Conservation (phyloP, 2,888 invertebrate genomes). For the Tricholauxania praeusta region DNA sequence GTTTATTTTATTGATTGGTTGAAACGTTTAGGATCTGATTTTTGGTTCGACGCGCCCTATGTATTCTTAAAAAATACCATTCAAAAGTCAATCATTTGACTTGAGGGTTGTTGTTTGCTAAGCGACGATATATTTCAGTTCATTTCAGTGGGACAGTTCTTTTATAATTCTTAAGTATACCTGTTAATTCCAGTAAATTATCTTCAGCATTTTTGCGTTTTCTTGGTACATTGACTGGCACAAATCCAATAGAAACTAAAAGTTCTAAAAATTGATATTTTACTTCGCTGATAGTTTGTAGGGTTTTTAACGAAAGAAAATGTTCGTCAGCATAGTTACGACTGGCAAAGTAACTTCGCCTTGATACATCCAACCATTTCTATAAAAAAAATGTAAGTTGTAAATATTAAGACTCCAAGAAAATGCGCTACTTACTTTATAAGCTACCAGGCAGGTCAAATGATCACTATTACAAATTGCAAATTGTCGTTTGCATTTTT, state of each 20-base stretch:
- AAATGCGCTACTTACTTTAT: constrained; percentile 72
- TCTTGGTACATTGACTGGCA: constrained; percentile 76
- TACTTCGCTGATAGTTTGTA: constrained; percentile 88
- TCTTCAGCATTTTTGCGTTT: constrained; percentile 69
- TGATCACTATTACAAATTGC: constrained; percentile 89
- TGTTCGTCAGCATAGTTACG: constrained; percentile 85
- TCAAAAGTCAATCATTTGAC: too few relatives aligned
- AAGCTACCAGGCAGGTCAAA: constrained; percentile 85
- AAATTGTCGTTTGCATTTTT: constrained; percentile 80
- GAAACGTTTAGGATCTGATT: too few relatives aligned
- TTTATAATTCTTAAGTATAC: constrained; percentile 54
- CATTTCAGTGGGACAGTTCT: too few relatives aligned
- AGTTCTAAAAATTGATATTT: constrained; percentile 84
- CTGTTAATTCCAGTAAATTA: constrained; percentile 76
- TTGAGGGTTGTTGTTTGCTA: too few relatives aligned
- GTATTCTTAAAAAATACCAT: too few relatives aligned
- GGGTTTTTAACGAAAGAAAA: constrained; percentile 83
- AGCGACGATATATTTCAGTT: too few relatives aligned
- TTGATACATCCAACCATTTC: constrained; percentile 84
- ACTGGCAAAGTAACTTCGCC: constrained; percentile 78
- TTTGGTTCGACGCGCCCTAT: too few relatives aligned
- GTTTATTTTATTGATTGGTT: too few relatives aligned
- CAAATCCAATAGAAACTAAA: constrained; percentile 82
- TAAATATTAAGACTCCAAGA: neutral
- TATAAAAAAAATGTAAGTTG: constrained; percentile 58